Evolutionary conservation across 2,888 invertebrate genomes (phyloP), one percentile per base, ranked within the genome.

Genomic region (Drosophila dives): DNA sequence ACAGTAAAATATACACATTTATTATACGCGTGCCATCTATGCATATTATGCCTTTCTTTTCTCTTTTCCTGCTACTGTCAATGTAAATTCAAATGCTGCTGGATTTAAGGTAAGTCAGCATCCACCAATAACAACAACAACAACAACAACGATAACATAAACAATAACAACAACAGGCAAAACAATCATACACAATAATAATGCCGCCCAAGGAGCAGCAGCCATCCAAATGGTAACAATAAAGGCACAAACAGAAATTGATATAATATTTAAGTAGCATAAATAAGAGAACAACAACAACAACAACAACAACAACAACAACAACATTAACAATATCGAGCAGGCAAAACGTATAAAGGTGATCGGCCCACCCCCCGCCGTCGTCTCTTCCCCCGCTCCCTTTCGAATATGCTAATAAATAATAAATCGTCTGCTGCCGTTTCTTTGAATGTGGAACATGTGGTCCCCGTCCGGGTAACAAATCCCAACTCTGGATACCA

Each of bases 351-450:
- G n/a, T 49, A 66, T 67, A 20, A 51, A 62, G 49, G 61, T 69
- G 64, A 29, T 20, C 49, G 50, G 51, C 59, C 38, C n/a, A 4
- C 20, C 51, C 32, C 8, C 3, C 10, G 3, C 29, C 29, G 29
- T 6, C 15, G 42, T 40, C 66, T 60, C n/a, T 12, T 17, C 54
- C 12, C 1, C 61, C 12, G 2, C 61, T 29, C 59, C 49, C 77
- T 78, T 64, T 68, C 76, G 83, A 81, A 88, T 90, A 86, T 88
- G 77, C 77, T 88, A 90, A 86, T 86, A 86, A 86, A 86, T 86
- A 86, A 86, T 86, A 86, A 83, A 86, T 90, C 67, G 77, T 73
- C 72, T 77, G 80, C 80, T 88, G 86, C 71, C 79, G 81, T 86
- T 88, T 86, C 80, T 86, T 88, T 88, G 86, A 90, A 88, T 77